phyloP scores from a whole-genome alignment of 1,140 invertebrate species.

The Mercenaria mercenaria region DNA sequence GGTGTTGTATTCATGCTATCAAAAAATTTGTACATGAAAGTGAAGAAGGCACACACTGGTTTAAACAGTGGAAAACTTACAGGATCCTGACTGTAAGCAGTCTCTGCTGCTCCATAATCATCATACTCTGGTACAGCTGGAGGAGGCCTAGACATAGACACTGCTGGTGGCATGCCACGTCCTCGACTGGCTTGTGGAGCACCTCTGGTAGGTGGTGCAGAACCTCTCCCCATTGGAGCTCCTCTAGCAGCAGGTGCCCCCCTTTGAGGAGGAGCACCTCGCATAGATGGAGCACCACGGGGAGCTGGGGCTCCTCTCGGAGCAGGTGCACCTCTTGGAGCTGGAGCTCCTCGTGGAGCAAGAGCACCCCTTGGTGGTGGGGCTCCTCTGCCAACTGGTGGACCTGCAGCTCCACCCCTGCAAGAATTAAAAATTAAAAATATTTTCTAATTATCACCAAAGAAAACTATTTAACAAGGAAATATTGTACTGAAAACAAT shows the following conservation, averaged over 20 bases:
- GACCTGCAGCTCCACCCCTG: slow-evolving; percentile 20
- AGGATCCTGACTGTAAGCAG: slow-evolving; percentile 27
- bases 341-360: slow-evolving; percentile 33
- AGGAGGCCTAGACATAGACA: background rate
- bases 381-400: slow-evolving; percentile 28
- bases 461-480: too few relatives aligned
- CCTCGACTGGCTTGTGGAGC: background rate
- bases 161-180: slow-evolving; percentile 9
- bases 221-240: slow-evolving; percentile 31
- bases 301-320: slow-evolving; percentile 52
- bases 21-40: too few relatives aligned
- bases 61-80: too few relatives aligned
- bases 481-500: too few relatives aligned
- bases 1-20: too few relatives aligned
- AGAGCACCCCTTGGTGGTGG: slow-evolving; percentile 27
- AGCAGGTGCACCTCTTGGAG: slow-evolving; percentile 38
- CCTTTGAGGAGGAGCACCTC: slow-evolving; percentile 58
- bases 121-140: slow-evolving; percentile 62
- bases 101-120: slow-evolving; percentile 63
- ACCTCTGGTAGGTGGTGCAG: slow-evolving; percentile 49
- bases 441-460: too few relatives aligned
- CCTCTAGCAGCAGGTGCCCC: slow-evolving; percentile 34
- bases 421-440: too few relatives aligned
- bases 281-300: slow-evolving; percentile 51
- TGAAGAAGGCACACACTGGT: too few relatives aligned